phyloP scores from a whole-genome alignment of 1,140 invertebrate genomes.

The Drosophila quadrilineata region DNA sequence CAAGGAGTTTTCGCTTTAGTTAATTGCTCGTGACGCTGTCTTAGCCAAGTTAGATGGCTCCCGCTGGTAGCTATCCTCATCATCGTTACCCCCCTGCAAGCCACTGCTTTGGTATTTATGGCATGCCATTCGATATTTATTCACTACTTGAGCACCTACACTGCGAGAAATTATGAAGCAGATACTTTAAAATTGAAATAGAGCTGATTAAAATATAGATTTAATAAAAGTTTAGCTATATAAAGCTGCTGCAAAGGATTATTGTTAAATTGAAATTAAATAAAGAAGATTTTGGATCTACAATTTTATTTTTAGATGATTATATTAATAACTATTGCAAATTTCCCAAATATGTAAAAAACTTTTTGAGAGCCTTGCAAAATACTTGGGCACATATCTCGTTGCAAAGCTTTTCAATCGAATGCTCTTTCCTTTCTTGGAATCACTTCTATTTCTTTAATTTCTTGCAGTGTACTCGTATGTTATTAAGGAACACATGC shows the following conservation, averaged over 20 bases:
- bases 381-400: too few relatives aligned
- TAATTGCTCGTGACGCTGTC: conserved; percentile 74
- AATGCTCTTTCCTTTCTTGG: not conserved
- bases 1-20: conserved; percentile 73
- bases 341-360: too few relatives aligned
- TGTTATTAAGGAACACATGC: conserved; percentile 25
- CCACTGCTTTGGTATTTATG: conserved; percentile 45
- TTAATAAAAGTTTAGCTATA: too few relatives aligned
- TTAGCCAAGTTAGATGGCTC: conserved; percentile 27
- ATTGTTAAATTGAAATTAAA: too few relatives aligned
- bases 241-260: too few relatives aligned
- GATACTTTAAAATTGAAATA: not conserved
- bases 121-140: conserved; percentile 30
- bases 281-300: too few relatives aligned
- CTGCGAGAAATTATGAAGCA: conserved; percentile 25
- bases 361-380: too few relatives aligned
- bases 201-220: too few relatives aligned
- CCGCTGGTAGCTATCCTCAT: too few relatives aligned
- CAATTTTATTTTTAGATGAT: too few relatives aligned
- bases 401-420: not conserved
- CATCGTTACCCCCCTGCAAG: not conserved
- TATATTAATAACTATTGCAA: not conserved
- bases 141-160: conserved; percentile 27
- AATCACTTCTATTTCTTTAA: not conserved
- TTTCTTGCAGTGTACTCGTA: conserved; percentile 32